phyloP scores from a whole-genome alignment of 2,113 vertebrate genomes.

The Taurulus bubalis region DNA sequence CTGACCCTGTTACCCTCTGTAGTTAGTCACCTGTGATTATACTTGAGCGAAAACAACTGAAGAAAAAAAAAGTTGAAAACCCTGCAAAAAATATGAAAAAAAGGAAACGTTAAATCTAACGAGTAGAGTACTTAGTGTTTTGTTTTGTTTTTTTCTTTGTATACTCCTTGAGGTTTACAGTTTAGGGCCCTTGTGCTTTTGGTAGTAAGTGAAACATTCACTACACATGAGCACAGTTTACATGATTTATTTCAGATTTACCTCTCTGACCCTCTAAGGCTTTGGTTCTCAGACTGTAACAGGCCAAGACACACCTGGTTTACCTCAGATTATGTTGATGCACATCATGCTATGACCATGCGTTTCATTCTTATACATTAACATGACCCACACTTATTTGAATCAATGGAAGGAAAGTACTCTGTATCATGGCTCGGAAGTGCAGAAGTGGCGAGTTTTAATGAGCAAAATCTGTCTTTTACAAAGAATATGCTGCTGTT shows the following conservation, averaged over 20 bases:
- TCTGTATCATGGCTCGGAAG: constrained; percentile 40
- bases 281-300: constrained; percentile 71
- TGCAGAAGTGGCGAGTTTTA: constrained; percentile 15
- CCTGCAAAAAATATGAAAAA: constrained; percentile 77
- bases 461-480: constrained; percentile 32
- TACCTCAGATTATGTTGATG: constrained; percentile 77
- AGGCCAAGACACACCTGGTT: constrained; percentile 73
- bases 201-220: constrained; percentile 66
- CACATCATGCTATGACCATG: constrained; percentile 63
- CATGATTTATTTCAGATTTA: constrained; percentile 78
- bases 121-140: constrained; percentile 75
- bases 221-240: constrained; percentile 77
- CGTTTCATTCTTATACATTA: constrained; percentile 64
- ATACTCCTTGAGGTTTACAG: constrained; percentile 80
- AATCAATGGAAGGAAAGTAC: constrained; percentile 25
- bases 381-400: constrained; percentile 47
- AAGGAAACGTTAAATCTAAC: constrained; percentile 73
- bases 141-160: constrained; percentile 49
- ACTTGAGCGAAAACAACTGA: constrained; percentile 67
- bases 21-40: constrained; percentile 80
- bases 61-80: constrained; percentile 77
- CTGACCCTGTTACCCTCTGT: constrained; percentile 80
- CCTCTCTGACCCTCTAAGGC: constrained; percentile 74
- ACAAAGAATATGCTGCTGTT: constrained; percentile 46
- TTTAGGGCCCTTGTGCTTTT: constrained; percentile 73